Base-by-base conservation (phyloP, 2,797 vertebrate species). In the Microctenopoma lineatum region DNA sequence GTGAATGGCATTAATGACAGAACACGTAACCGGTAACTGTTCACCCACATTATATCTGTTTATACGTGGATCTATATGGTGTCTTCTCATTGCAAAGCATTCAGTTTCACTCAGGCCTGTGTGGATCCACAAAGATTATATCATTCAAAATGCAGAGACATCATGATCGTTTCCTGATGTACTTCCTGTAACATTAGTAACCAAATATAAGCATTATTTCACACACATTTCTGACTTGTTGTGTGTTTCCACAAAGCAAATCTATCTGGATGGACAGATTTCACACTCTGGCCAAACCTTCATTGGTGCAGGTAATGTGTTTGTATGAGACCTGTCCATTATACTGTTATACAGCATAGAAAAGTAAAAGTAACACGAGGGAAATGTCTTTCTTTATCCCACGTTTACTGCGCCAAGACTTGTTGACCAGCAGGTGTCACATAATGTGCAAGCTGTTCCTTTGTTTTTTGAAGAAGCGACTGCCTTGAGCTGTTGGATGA, bases 381-480 rank as follows among this genome's bases (percentile, higher is more conserved):
- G 7, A 29, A 29, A 29, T 5, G 5, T 29, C 27, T 29, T 27
- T 9, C 4, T 69, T 64, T 38, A 52, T 51, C 11, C 10, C 14
- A 56, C 34, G 26, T 2, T 4, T 56, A 10, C 36, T 44, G 16
- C n/a, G 21, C 6, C 4, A 10, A 11, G n/a, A 52, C 25, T 18
- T 4, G 25, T 15, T 60, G 39, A 55, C 62, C 36, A 70, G 32
- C 2, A 56, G 48, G 38, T 69, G 48, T 71, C 18, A 52, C 72
- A 67, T 56, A 72, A 66, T 42, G 21, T 66, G 7, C 7, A 54
- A 45, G 44, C 29, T 68, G 39, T 69, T 66, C 26, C 56, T 70
- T 56, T 13, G 39, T 68, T 70, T 66, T 81, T 70, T 52, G 48
- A 60, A 42, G 53, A 67, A 84, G 70, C 69, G 79, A 50, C 27